Evolutionary conservation across 1,140 invertebrate genomes (phyloP), one percentile per base, ranked within the genome.

Genomic region (Brachystomella parvula): DNA sequence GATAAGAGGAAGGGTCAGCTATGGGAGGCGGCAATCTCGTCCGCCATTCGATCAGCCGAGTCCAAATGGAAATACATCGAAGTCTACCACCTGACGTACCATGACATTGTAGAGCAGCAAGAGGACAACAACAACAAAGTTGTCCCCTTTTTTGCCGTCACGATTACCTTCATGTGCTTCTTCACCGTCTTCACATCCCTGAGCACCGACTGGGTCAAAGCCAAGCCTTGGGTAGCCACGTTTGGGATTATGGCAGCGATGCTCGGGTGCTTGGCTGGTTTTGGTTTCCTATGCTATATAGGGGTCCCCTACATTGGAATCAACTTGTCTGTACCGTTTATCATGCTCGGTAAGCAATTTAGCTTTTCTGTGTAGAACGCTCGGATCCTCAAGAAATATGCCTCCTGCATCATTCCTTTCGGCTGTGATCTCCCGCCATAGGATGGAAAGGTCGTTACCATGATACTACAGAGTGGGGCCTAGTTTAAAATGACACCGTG

Each of bases 271-370:
- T 77, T 86, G 0, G 87, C 90, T 1, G 90, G 90, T 0, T 95
- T 96, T 73, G 94, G 94, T 39, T 78, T 92, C 47, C 88, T 92
- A 68, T 88, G 92, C 76, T 94, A 95, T 78, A 80, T 87, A 56
- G 92, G 91, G 3, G 84, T 94, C 49, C 88, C 91, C 64, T 96
- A 96, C 78, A 96, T 96, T 72, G 92, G 90, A 19, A 92, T 96
- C 65, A 94, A 95, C 78, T 82, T 95, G 39, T 90, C 92, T 0
- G 92, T 92, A 2, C 94, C 93, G 2, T 95, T 96, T 75, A 83
- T 96, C 44, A 92, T 94, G 85, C 87, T 96, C 68, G 92, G 93
- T 96, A 82, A 87, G 39, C 39, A 44, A 12, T 44, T 9, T 44
- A 12, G n/a, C n/a, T 44, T 44, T 12, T 12, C 39, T 44, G n/a